Percentiles rank a stretch among this genome's conserved stretches.
These are phyloP conservation scores for Dreissena rostriformis DNA, from an alignment of 1,140 invertebrate species.

Conservation along the genomic window DNA sequence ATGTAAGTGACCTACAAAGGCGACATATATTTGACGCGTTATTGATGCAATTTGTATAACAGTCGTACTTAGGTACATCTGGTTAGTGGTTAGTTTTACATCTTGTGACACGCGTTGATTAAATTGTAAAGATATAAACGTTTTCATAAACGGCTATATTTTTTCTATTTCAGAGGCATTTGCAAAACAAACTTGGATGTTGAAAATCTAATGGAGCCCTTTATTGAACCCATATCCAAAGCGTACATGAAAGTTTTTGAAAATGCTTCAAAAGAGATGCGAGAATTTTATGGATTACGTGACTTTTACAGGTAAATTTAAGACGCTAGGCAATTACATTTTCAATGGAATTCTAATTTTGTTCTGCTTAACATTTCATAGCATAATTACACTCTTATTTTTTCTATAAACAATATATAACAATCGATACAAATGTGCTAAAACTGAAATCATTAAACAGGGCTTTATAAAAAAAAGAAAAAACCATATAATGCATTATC, in stretches of 20 bases:
- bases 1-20: too few relatives aligned
- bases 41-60: background rate
- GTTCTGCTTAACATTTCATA: too few relatives aligned
- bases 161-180: constrained; percentile 66
- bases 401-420: too few relatives aligned
- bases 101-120: background rate
- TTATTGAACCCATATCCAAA: constrained; percentile 60
- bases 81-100: background rate
- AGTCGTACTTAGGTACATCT: too few relatives aligned
- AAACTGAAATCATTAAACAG: too few relatives aligned
- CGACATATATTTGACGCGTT: too few relatives aligned
- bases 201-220: constrained; percentile 28
- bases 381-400: too few relatives aligned
- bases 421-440: too few relatives aligned
- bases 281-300: constrained; percentile 77
- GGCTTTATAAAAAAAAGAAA: too few relatives aligned
- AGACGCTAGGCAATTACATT: background rate
- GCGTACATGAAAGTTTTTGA: constrained; percentile 68
- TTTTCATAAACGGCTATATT: background rate
- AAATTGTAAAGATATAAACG: background rate
- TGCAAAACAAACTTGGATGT: constrained; percentile 48
- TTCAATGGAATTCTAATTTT: too few relatives aligned
- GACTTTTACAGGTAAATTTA: constrained; percentile 74
- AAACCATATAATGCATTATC: too few relatives aligned
- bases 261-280: constrained; percentile 51